Conservation (phyloP, 2,113 vertebrate genomes). For the Peromyscus maniculatus region DNA sequence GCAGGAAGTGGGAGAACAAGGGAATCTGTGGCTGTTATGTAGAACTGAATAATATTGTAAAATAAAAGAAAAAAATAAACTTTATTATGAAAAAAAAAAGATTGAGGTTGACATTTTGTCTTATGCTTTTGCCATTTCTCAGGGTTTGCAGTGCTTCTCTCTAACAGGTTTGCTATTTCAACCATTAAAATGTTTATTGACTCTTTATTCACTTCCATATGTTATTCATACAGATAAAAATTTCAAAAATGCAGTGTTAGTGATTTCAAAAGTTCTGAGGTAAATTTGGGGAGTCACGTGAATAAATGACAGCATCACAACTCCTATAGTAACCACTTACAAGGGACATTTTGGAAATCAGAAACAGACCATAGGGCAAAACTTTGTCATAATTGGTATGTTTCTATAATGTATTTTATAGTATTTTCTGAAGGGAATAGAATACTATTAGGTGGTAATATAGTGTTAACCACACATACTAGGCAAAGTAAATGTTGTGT, state of each 20-base stretch:
- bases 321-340: neutral
- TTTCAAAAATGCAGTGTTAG: neutral
- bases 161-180: neutral
- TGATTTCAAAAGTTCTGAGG: neutral
- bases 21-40: no score
- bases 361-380: neutral
- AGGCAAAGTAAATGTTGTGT: neutral
- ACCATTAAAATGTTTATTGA: neutral
- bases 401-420: neutral
- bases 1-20: no score
- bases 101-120: neutral
- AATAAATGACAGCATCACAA: neutral
- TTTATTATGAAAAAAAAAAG: neutral
- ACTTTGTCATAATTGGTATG: neutral
- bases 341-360: neutral
- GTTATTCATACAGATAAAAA: neutral
- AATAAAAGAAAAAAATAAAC: no score
- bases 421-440: neutral
- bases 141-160: neutral
- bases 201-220: neutral
- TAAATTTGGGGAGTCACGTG: neutral
- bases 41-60: no score
- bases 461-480: neutral
- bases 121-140: neutral
- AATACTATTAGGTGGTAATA: neutral